phyloP scores from a whole-genome alignment of 2,888 invertebrate genomes.

The Drosophila mettleri region DNA sequence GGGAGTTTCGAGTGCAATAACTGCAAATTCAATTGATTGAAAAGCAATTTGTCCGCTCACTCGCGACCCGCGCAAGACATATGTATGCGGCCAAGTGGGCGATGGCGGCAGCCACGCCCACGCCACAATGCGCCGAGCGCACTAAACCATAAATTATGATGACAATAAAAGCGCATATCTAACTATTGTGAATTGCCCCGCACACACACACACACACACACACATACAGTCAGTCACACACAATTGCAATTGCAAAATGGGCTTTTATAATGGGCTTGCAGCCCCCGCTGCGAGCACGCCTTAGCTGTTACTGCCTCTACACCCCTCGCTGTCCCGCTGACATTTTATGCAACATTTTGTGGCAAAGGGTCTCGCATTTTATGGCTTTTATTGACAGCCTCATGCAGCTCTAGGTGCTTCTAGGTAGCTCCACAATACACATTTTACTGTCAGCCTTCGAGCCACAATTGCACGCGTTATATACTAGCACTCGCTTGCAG shows the following conservation, averaged over 20 bases:
- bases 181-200: constrained; percentile 58
- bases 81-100: constrained; percentile 50
- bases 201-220: constrained; percentile 17
- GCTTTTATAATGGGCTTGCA: constrained; percentile 43
- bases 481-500: background rate
- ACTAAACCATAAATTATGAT: constrained; percentile 69
- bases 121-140: constrained; percentile 48
- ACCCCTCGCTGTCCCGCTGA: constrained; percentile 41
- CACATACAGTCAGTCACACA: constrained; percentile 6
- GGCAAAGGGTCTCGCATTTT: constrained; percentile 47
- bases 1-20: constrained; percentile 73
- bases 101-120: constrained; percentile 35
- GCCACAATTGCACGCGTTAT: constrained; percentile 3
- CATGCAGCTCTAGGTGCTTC: constrained; percentile 19
- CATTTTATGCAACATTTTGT: constrained; percentile 66
- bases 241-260: constrained; percentile 38
- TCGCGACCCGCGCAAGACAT: constrained; percentile 40
- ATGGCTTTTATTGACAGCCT: constrained; percentile 53
- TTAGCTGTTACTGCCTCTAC: constrained; percentile 23
- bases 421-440: background rate
- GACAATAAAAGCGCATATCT: constrained; percentile 67
- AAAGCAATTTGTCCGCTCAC: constrained; percentile 69
- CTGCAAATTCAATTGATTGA: constrained; percentile 78
- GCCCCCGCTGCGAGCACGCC: constrained; percentile 52
- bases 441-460: background rate